A percentile compares a stretch with the other conserved stretches of the same genome.
phyloP scores from a whole-genome alignment of 2,113 vertebrate genomes.

The Antennarius striatus region DNA sequence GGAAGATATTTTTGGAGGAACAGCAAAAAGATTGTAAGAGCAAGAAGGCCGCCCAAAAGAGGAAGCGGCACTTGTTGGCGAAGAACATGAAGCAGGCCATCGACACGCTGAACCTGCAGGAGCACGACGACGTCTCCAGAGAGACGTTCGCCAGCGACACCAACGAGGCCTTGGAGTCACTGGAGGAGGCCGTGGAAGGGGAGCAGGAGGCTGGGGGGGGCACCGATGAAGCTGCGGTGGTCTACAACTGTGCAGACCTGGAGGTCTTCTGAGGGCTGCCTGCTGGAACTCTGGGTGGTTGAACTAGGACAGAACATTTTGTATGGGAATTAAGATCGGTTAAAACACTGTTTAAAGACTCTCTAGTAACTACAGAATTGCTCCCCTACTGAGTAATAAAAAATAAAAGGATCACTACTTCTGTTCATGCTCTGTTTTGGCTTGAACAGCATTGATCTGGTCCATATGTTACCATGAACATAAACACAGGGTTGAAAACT shows the following conservation, averaged over 20 bases:
- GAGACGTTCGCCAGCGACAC: slow-evolving; percentile 98
- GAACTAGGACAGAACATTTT: not conserved
- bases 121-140: slow-evolving; percentile 92
- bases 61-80: slow-evolving; percentile 86
- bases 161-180: slow-evolving; percentile 90
- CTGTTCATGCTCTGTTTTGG: no score
- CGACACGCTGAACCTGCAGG: slow-evolving; percentile 90
- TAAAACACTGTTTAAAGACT: slow-evolving; percentile 4
- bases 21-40: slow-evolving; percentile 87
- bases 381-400: no score
- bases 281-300: slow-evolving; percentile 1
- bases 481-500: no score
- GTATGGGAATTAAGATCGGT: slow-evolving; percentile 3
- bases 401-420: no score
- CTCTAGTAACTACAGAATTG: no score
- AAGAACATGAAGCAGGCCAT: slow-evolving; percentile 98
- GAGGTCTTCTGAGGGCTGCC: slow-evolving; percentile 85
- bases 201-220: slow-evolving; percentile 78
- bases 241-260: slow-evolving; percentile 88
- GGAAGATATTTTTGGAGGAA: slow-evolving; percentile 90
- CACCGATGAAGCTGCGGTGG: slow-evolving; percentile 61
- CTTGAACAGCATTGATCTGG: no score
- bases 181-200: slow-evolving; percentile 87
- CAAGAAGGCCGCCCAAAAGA: slow-evolving; percentile 94
- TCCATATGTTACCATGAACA: no score